Evolutionary conservation across 1,140 invertebrate species (phyloP), one percentile per base, ranked within the genome.

Genomic region (Sinella curviseta): DNA sequence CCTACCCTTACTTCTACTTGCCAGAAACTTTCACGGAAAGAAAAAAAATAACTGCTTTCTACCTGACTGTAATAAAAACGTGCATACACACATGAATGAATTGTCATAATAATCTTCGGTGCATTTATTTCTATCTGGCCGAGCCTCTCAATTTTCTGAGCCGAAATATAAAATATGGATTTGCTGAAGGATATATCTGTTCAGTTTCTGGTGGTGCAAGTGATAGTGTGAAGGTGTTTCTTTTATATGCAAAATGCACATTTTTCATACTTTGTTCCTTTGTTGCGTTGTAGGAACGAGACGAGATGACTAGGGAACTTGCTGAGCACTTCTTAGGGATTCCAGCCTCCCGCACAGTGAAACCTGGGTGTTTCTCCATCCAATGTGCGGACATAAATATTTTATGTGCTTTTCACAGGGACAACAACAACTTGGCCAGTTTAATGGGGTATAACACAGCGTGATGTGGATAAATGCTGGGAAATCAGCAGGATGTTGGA

Each of bases 401-500:
- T 70, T 70, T 70, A 70, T 70, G 65, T 70, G 31, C 8, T 30
- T 70, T 70, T 70, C 65, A 70, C 79, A 74, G 76, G 65, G 67
- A 73, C 79, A 80, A 73, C 77, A 77, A 78, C 80, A 70, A 78
- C 77, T 78, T 78, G 35, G 74, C 55, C 70, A 78, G 65, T 82
- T 77, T 82, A 82, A 80, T 79, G 77, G 78, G 75, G 70, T 74
- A 79, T 79, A 80, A 82, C 82, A 28, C 82, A 82, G 79, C 82
- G 57, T 82, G 82, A 78, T 80, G 74, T 76, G 70, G 73, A 74
- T 82, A 82, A 82, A 80, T 77, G 81, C 60, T 79, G 79, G 57
- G 78, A 80, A 80, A 77, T 80, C 81, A 82, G 79, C 81, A 80
- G 81, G 81, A 80, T 77, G 67, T 73, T 70, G 77, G 60, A 82